Evolutionary conservation across 2,888 invertebrate genomes (phyloP), one percentile per base, ranked within the genome.

Genomic region (Rhagonycha lutea): DNA sequence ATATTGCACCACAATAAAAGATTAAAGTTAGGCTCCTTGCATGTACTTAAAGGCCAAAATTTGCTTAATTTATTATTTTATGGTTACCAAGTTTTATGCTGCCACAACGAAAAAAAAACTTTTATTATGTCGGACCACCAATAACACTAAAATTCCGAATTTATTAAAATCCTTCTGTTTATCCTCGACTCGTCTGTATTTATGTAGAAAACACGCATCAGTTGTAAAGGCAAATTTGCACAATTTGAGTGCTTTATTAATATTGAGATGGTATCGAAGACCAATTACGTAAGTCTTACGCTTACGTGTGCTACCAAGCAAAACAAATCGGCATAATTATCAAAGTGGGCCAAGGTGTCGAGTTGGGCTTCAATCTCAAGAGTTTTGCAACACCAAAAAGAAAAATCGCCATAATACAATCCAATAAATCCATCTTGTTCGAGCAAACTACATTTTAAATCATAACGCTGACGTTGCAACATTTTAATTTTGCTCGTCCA

Each of bases 371-470:
- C 75, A 75, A 82, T 82, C 26, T 81, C 80, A 79, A 79, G 65
- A 75, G 72, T 82, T 81, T 81, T 78, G 68, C 78, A 82, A 82
- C 32, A 67, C 32, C 76, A 74, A 78, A 68, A 60, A n/a, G 47
- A 47, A 47, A 47, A 47, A 47, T n/a, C n/a, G 47, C 47, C 47
- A 47, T 47, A 47, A 47, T 8, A 47, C 47, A 47, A 47, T 47
- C 47, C 47, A 47, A 47, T 47, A 47, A 47, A 47, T 47, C 47
- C 47, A 47, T 47, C 47, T 47, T n/a, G 47, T 47, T n/a, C 47
- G 47, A 47, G n/a, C 47, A n/a, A 47, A 47, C 47, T n/a, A 47
- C 47, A 47, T 47, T 47, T 47, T 47, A 47, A 47, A 47, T 47
- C 47, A 47, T 47, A 47, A 47, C 47, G 47, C 47, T 47, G 47